phyloP scores from a whole-genome alignment of 2,888 invertebrate genomes.

The Tetanocera ferruginea region DNA sequence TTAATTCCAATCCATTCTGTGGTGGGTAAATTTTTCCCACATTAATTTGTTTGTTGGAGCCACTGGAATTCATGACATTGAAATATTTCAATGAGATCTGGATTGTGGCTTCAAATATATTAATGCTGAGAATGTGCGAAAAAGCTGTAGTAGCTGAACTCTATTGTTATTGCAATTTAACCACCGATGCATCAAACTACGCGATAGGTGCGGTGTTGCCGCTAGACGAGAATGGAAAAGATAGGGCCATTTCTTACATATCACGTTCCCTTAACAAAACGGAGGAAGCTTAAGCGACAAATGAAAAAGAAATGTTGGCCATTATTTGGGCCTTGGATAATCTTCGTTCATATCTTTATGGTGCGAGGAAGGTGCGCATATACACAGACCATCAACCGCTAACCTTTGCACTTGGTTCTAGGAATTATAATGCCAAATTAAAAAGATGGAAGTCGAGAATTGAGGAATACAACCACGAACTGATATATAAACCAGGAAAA shows the following conservation, averaged over 20 bases:
- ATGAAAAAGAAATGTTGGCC: not conserved
- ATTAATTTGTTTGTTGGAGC: too few species aligned
- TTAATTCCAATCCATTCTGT: too few species aligned
- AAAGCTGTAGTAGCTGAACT: too few species aligned
- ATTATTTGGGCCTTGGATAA: constrained; percentile 39
- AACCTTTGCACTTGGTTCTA: not conserved
- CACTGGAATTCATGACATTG: too few species aligned
- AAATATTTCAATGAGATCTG: too few species aligned
- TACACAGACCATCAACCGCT: constrained; percentile 46
- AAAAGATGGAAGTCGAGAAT: constrained; percentile 44
- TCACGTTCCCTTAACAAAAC: constrained; percentile 25
- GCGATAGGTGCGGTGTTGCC: constrained; percentile 28
- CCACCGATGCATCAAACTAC: constrained; percentile 33
- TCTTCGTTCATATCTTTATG: constrained; percentile 44
- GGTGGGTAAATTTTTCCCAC: too few species aligned
- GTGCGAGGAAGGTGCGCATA: constrained; percentile 41
- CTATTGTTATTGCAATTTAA: too few species aligned
- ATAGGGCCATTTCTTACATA: constrained; percentile 28
- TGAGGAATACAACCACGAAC: constrained; percentile 14
- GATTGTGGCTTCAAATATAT: too few species aligned
- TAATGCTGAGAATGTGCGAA: too few species aligned
- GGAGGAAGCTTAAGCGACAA: constrained; percentile 33
- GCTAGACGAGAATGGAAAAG: constrained; percentile 11
- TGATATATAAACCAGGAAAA: constrained; percentile 24
- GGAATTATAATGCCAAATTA: constrained; percentile 37